Evolutionary conservation across 2,797 vertebrate species (phyloP).

Genomic region (Enteromius radiatus): DNA sequence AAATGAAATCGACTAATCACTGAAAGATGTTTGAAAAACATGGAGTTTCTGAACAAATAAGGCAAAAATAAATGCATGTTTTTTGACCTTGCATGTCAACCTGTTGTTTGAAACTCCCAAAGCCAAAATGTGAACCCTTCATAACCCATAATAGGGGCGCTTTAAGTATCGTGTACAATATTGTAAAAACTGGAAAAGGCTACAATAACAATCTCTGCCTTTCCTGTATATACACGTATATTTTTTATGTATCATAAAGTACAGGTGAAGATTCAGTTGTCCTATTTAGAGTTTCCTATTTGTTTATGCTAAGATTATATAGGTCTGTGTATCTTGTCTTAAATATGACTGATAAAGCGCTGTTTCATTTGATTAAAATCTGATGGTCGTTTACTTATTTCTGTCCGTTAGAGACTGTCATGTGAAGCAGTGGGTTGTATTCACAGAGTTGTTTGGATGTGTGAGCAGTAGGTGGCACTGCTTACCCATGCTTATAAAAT

Average conservation of each 20-base stretch:
- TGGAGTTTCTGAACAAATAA: no score
- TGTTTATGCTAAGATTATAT: neutral
- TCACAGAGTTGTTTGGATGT: neutral
- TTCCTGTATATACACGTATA: neutral
- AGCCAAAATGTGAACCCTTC: no score
- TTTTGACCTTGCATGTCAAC: no score
- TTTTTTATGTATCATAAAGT: neutral
- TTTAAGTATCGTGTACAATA: neutral
- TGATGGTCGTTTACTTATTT: neutral
- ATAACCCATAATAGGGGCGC: neutral
- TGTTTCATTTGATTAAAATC: neutral
- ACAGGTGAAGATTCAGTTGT: neutral
- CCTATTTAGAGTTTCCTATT: neutral
- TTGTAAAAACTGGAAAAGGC: neutral
- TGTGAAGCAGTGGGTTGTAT: neutral
- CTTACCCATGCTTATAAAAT: slow-evolving; percentile 43
- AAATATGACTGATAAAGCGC: neutral
- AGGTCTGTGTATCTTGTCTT: neutral
- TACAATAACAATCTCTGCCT: neutral
- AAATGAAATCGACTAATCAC: no score
- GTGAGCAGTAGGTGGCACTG: slow-evolving; percentile 38
- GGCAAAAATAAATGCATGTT: no score
- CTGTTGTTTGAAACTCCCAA: no score
- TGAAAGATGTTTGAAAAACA: no score
- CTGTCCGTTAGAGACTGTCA: neutral